Evolutionary conservation across 2,113 vertebrate genomes (phyloP).

Genomic region (Gasterosteus aculeatus): DNA sequence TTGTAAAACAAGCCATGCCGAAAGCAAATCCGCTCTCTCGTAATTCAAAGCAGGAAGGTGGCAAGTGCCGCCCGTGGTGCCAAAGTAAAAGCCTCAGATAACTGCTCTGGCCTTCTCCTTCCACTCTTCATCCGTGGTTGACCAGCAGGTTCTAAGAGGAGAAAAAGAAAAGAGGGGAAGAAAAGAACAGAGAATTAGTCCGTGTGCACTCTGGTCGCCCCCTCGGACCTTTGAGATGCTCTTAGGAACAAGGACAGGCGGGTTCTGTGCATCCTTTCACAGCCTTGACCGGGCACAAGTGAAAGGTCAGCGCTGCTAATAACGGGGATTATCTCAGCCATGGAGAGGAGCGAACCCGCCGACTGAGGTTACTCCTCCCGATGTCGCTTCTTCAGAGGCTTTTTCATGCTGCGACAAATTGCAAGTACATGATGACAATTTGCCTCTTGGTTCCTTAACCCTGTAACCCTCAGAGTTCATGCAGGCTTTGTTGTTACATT

Average conservation of each 20-base stretch:
- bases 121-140: constrained; percentile 76
- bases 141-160: constrained; percentile 77
- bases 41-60: constrained; percentile 21
- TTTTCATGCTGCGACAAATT: not conserved
- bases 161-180: not conserved
- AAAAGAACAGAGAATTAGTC: constrained; percentile 25
- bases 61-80: constrained; percentile 36
- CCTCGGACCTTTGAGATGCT: constrained; percentile 60
- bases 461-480: not conserved
- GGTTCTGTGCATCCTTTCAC: not conserved
- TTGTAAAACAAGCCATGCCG: constrained; percentile 59
- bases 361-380: constrained; percentile 7
- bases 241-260: constrained; percentile 9
- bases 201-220: constrained; percentile 8
- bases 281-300: constrained; percentile 20
- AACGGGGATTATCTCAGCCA: constrained; percentile 45
- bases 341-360: constrained; percentile 20
- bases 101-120: constrained; percentile 28
- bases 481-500: not conserved
- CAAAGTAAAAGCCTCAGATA: constrained; percentile 25
- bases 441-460: not conserved
- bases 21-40: constrained; percentile 50
- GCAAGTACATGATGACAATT: not conserved
- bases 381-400: not conserved
- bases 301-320: constrained; percentile 60